Base-by-base conservation (phyloP, 2,888 invertebrate genomes). In the Oligia strigilis region DNA sequence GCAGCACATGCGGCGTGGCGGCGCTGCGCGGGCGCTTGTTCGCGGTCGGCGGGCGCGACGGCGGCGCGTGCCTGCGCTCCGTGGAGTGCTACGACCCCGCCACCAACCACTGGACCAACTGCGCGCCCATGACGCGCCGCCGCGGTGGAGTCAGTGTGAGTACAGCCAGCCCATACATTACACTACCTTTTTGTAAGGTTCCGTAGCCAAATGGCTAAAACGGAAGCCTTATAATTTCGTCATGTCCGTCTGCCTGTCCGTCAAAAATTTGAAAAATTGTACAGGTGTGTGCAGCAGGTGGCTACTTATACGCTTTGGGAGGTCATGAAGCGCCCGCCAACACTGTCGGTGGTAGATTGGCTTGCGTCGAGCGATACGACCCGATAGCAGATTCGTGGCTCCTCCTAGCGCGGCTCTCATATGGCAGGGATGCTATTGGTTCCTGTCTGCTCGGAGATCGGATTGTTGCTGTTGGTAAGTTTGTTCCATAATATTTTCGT, bases 1-100 rank as follows among this genome's bases (percentile, higher is more conserved):
- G 99, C 73, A 98, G 98, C 89, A 99, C 99, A 36, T 99, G 99
- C 83, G 99, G 99, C 58, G 99, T 99, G 60, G 99, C 99, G 77
- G 98, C 99, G 71, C 97, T 99, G 72, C 98, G 98, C 89, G 98
- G 97, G 58, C 98, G 98, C 89, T 97, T 99, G 83, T 99, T 99
- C 96, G 99, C 99, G 6, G 99, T 99, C 69, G 99, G 99, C 66
- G 99, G 99, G 0, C 98, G 99, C 76, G 99, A 99, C 95, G 99
- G 99, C 71, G 98, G 98, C 86, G 98, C 99, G 1, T 99, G 99
- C 92, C 97, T 99, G 86, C 98, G 98, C 89, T 98, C 99, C 58
- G 99, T 99, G 0, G 99, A 99, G 97, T 98, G 98, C 94, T 98
- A 98, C 95, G 98, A 98, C 95, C 98, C 98, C 36, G 97, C 97